phyloP scores from a whole-genome alignment of 2,888 invertebrate genomes.

The Pimpla rufipes region DNA sequence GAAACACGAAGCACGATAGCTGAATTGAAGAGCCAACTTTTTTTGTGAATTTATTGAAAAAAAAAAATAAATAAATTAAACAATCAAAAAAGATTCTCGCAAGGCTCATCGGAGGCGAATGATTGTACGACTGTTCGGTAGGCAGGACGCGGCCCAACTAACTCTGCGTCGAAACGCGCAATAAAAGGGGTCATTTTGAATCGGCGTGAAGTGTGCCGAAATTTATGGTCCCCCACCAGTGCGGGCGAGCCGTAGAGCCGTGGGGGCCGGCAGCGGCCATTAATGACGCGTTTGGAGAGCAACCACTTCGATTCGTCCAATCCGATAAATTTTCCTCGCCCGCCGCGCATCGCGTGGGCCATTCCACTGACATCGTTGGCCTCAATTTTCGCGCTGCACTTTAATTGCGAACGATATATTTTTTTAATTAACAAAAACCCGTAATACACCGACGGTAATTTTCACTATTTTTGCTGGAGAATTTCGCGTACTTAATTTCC shows the following conservation, averaged over 20 bases:
- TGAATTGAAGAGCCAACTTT: not conserved
- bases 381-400: slow-evolving; percentile 9
- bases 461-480: not conserved
- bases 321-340: slow-evolving; percentile 50
- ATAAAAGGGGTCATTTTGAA: slow-evolving; percentile 87
- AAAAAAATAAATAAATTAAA: not conserved
- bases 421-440: not conserved
- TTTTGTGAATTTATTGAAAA: not conserved
- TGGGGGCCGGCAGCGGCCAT: slow-evolving; percentile 73
- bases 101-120: slow-evolving; percentile 44
- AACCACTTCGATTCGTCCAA: slow-evolving; percentile 46
- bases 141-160: slow-evolving; percentile 80
- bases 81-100: not conserved
- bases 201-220: slow-evolving; percentile 86
- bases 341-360: not conserved
- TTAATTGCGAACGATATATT: not conserved
- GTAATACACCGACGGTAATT: not conserved
- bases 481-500: not conserved
- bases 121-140: slow-evolving; percentile 75
- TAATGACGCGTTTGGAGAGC: slow-evolving; percentile 78
- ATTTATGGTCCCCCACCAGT: slow-evolving; percentile 85
- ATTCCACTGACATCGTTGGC: slow-evolving; percentile 2
- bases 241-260: slow-evolving; percentile 61
- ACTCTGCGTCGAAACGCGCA: slow-evolving; percentile 81
- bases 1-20: slow-evolving; percentile 29